Base-by-base conservation (phyloP, 2,888 invertebrate species). In the Pheosia tremula region DNA sequence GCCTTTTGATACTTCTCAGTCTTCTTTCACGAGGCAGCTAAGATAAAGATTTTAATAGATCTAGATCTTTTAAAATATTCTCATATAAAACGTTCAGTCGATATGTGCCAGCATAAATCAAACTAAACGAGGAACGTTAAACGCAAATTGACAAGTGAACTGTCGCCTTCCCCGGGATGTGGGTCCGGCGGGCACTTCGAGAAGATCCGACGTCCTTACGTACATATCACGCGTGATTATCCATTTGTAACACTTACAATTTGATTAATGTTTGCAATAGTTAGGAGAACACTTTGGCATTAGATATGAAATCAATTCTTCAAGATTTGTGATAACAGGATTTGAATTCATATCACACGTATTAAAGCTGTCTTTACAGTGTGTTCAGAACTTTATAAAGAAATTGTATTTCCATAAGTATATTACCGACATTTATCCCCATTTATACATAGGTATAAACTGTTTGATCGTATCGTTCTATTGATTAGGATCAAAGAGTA, bases 61-160 rank as follows among this genome's bases (percentile, higher is more conserved):
- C 4, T 43, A 9, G 43, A 3, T 43, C 0, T 6, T 39, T 6
- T 6, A 5, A 0, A 39, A 5, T 41, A 43, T 43, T 9, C 47
- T 7, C 10, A 5, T 24, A 24, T 8, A 50, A 77, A 76, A 76
- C 73, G 75, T 69, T 69, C 73, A 80, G 82, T 79, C 81, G 80
- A 78, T 81, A 24, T 78, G 37, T 75, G 73, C 80, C 81, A 81
- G 72, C 78, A 84, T 84, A 84, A 84, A 85, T 85, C 86, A 83
- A 80, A 78, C 73, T 69, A 71, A 80, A 75, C 72, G 74, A 72
- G 80, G 81, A 80, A 77, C 74, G 80, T 72, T 82, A 81, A 84
- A 86, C 81, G 82, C 81, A 84, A 86, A 86, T 86, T 86, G 86
- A 85, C 84, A 84, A 79, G 78, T 81, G 78, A 81, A 86, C 82